Conservation (phyloP, 2,797 vertebrate genomes). For the Propithecus deckenii region DNA sequence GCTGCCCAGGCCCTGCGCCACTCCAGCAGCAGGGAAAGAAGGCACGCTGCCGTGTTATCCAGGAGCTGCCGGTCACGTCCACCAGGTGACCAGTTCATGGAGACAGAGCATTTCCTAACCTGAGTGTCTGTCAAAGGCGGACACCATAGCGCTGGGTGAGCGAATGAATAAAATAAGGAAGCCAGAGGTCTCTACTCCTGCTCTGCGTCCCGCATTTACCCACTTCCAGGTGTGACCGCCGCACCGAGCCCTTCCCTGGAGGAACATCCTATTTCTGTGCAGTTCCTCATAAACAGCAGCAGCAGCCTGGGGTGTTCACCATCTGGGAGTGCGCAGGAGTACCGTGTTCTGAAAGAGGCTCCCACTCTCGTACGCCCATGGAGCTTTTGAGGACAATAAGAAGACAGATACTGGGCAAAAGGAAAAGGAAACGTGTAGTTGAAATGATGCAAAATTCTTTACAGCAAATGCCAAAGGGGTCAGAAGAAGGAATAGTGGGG, state of each 20-base stretch:
- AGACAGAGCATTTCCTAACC: background rate
- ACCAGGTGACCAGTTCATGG: background rate
- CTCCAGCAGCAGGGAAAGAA: background rate
- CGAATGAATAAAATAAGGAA: background rate
- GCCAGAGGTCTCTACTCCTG: background rate
- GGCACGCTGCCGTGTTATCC: rapidly evolving
- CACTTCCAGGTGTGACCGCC: background rate
- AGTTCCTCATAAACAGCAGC: background rate
- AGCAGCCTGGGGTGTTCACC: background rate
- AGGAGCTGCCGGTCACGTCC: too few relatives aligned
- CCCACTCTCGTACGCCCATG: background rate
- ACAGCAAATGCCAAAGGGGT: rapidly evolving
- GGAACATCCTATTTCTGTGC: background rate
- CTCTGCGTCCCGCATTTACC: background rate
- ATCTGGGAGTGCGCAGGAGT: too few relatives aligned
- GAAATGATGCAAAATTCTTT: background rate
- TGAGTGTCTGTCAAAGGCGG: background rate
- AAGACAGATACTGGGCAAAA: background rate
- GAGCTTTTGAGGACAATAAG: background rate
- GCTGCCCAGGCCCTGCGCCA: rapidly evolving
- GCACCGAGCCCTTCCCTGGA: too few relatives aligned
- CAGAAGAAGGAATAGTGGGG: background rate
- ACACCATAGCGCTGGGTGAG: background rate
- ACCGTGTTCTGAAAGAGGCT: background rate
- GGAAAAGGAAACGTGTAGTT: background rate